Evolutionary conservation across 1,140 invertebrate species (phyloP).

Genomic region (Drosophila nikananu): DNA sequence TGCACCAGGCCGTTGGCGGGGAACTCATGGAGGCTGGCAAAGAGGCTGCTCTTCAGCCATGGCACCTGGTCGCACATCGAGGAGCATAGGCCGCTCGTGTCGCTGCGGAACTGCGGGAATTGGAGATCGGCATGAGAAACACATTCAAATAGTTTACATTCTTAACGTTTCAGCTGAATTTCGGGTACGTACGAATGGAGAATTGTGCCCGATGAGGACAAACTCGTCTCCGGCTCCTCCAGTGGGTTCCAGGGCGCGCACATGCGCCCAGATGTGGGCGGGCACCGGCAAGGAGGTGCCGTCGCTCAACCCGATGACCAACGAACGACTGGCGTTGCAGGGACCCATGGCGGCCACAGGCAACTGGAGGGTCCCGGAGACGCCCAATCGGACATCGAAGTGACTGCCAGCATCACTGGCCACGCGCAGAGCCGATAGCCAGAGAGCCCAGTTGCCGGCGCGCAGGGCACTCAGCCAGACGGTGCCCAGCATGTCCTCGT

Average conservation of each 20-base stretch:
- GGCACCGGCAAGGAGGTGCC: constrained; percentile 30
- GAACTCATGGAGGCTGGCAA: constrained; percentile 31
- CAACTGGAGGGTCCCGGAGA: constrained; percentile 33
- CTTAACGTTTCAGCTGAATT: background rate
- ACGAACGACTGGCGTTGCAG: constrained; percentile 32
- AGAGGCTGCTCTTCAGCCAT: constrained; percentile 49
- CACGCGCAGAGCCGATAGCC: constrained; percentile 31
- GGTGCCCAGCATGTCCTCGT: constrained; percentile 34
- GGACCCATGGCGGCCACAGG: background rate
- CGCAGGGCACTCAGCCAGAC: constrained; percentile 42
- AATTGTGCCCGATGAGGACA: constrained; percentile 53
- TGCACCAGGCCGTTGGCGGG: constrained; percentile 37
- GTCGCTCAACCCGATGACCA: constrained; percentile 9
- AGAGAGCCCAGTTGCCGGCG: constrained; percentile 50
- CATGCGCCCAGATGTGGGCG: constrained; percentile 55
- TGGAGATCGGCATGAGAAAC: background rate
- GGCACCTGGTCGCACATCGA: constrained; percentile 53
- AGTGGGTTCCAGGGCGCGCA: constrained; percentile 15
- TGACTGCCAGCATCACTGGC: constrained; percentile 9
- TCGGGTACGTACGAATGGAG: constrained; percentile 42
- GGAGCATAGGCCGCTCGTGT: constrained; percentile 16
- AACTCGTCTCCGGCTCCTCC: constrained; percentile 36
- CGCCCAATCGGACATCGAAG: constrained; percentile 47
- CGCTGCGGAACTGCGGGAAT: constrained; percentile 14
- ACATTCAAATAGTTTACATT: background rate